phyloP scores from a whole-genome alignment of 2,888 invertebrate genomes.

The Schizaphis graminum region DNA sequence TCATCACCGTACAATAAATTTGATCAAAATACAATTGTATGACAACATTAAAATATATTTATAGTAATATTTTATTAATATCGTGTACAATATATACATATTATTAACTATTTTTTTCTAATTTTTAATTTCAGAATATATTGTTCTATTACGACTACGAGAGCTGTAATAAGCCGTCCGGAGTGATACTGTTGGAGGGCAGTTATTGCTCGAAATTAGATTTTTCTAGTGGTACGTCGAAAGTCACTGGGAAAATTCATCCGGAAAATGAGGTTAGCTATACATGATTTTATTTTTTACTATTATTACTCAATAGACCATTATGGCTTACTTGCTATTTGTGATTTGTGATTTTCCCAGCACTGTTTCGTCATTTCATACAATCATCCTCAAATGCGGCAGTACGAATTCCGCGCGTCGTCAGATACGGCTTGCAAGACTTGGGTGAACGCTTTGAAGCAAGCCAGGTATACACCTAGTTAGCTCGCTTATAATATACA shows the following conservation, averaged over 20 bases:
- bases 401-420: constrained; percentile 87
- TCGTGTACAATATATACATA: neutral
- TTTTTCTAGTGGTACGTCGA: constrained; percentile 61
- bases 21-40: neutral
- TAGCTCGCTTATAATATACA: neutral
- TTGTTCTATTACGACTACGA: constrained; percentile 93
- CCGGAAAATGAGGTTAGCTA: constrained; percentile 53
- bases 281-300: neutral
- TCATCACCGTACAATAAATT: neutral
- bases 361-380: constrained; percentile 91
- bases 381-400: constrained; percentile 86
- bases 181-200: constrained; percentile 88
- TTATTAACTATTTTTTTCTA: neutral
- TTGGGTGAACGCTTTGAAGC: constrained; percentile 90
- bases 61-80: neutral
- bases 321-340: neutral
- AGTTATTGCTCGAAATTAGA: constrained; percentile 79
- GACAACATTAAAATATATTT: neutral
- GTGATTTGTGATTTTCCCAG: constrained; percentile 73
- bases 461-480: constrained; percentile 79
- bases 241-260: constrained; percentile 50
- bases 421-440: constrained; percentile 89
- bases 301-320: neutral
- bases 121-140: constrained; percentile 80
- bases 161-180: constrained; percentile 82